Evolutionary conservation across 2,113 vertebrate species (phyloP).

Genomic region (Cercocebus atys): DNA sequence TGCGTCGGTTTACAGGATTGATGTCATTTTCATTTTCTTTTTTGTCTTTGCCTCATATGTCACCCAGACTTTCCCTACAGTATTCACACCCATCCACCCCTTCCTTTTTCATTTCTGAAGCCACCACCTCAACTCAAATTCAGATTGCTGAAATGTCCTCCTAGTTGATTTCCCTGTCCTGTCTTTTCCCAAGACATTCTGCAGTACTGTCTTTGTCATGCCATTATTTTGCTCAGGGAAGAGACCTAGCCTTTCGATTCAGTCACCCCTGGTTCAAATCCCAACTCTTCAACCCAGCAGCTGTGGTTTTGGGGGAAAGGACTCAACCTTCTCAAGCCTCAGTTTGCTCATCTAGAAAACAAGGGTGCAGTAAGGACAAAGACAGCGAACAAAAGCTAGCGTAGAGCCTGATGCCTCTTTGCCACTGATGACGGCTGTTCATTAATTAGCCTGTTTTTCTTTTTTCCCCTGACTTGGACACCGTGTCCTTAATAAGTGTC

Average conservation of each 20-base stretch:
- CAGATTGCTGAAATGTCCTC: neutral
- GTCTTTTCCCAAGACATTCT: neutral
- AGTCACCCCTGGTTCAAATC: neutral
- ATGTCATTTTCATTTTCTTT: neutral
- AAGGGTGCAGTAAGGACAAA: neutral
- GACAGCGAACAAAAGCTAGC: neutral
- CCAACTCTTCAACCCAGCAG: neutral
- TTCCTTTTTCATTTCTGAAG: neutral
- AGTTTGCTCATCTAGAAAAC: conserved; percentile 19
- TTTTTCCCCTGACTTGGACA: neutral
- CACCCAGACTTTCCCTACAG: neutral
- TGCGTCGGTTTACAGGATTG: neutral
- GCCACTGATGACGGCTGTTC: neutral
- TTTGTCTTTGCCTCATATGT: neutral
- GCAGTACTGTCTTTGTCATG: neutral
- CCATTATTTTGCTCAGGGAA: neutral
- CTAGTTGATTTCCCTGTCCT: neutral
- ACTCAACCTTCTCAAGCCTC: neutral
- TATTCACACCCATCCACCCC: neutral
- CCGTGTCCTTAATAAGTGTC: neutral
- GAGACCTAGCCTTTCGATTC: neutral
- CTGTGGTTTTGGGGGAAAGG: neutral
- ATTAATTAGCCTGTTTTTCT: neutral
- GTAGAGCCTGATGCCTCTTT: neutral
- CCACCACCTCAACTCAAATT: neutral